Percentiles rank a stretch among this genome's conserved stretches.
phyloP scores from a whole-genome alignment of 2,797 vertebrate species.

The Ctenosaura bakeri region DNA sequence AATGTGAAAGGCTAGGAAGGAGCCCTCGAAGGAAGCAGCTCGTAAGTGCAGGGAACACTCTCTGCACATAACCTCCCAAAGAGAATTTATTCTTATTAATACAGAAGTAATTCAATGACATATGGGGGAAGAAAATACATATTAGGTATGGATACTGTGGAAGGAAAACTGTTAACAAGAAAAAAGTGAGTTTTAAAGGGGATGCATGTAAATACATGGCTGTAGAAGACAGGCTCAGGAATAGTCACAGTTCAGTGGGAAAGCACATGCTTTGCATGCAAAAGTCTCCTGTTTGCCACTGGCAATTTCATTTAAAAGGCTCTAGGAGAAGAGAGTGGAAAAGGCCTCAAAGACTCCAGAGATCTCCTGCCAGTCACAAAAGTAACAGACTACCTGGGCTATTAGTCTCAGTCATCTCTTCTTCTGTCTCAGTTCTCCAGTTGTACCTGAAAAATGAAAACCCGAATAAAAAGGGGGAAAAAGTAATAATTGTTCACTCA shows the following conservation, averaged over 20 bases:
- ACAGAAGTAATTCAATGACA: background rate
- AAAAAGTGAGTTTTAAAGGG: conserved; percentile 33
- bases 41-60: background rate
- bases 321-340: background rate
- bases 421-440: conserved; percentile 16
- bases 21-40: background rate
- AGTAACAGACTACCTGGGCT: background rate
- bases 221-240: background rate
- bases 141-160: background rate
- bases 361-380: background rate
- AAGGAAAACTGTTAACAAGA: conserved; percentile 29
- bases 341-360: background rate
- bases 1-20: background rate
- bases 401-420: background rate
- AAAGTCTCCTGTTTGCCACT: background rate
- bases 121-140: conserved; percentile 31
- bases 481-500: conserved; percentile 44
- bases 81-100: conserved; percentile 51
- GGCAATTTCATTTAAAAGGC: background rate
- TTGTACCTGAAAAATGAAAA: conserved; percentile 39
- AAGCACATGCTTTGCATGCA: conserved; percentile 11
- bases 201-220: background rate
- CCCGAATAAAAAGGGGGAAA: rapidly evolving
- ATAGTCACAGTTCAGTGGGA: background rate
- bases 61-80: conserved; percentile 44